Conservation (phyloP, 2,888 invertebrate genomes). For the Azorinus chamasolen region DNA sequence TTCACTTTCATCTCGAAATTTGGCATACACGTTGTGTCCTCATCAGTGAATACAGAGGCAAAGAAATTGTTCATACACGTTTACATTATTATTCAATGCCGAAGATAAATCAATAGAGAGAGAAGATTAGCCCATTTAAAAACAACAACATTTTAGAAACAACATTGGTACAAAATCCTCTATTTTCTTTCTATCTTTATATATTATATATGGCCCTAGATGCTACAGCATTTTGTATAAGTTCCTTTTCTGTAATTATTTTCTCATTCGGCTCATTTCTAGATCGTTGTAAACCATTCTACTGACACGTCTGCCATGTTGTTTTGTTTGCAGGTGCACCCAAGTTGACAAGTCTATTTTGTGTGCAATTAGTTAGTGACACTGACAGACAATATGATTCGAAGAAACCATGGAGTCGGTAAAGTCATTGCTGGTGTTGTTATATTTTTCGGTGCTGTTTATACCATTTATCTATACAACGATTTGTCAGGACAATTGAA, state of each 20-base stretch:
- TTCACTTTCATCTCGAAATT: too few relatives aligned
- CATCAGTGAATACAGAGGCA: too few relatives aligned
- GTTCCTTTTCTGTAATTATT: not conserved
- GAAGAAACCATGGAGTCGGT: conserved; percentile 69
- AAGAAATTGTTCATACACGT: too few relatives aligned
- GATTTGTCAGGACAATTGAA: conserved; percentile 73
- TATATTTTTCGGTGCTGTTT: conserved; percentile 70
- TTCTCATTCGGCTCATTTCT: not conserved
- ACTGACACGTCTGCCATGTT: conserved; percentile 77
- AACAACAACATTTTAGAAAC: too few relatives aligned
- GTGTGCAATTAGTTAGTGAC: conserved; percentile 3
- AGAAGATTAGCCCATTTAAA: too few relatives aligned
- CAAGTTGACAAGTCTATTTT: not conserved
- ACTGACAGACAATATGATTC: conserved; percentile 55
- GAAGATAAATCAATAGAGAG: too few relatives aligned
- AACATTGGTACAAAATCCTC: too few relatives aligned
- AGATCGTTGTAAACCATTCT: not conserved
- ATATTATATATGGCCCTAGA: too few relatives aligned
- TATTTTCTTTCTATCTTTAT: too few relatives aligned
- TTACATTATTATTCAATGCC: too few relatives aligned
- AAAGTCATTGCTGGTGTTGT: conserved; percentile 70
- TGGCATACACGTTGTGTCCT: too few relatives aligned
- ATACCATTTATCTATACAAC: conserved; percentile 77
- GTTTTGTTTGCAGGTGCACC: conserved; percentile 53
- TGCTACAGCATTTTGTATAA: too few relatives aligned